These are phyloP conservation scores for Macrobrachium nipponense DNA, from an alignment of 1,140 invertebrate species.

Conservation along the genomic window DNA sequence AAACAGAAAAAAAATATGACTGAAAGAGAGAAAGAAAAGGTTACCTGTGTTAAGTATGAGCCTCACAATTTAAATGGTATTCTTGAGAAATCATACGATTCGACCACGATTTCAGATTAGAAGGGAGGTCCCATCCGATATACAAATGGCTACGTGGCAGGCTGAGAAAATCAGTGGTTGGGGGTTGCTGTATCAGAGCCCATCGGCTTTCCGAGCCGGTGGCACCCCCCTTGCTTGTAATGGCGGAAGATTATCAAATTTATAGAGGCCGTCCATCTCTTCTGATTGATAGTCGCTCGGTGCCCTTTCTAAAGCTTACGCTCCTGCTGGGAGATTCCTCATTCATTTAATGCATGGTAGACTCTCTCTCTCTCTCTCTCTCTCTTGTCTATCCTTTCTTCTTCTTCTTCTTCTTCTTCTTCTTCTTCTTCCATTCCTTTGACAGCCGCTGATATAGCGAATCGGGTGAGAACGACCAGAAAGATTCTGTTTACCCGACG, in stretches of 20 bases:
- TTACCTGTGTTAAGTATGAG: not conserved
- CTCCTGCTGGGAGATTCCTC: not conserved
- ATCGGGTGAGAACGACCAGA: too few species aligned
- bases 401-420: not conserved
- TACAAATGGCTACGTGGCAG: not conserved
- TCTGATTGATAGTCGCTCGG: slow-evolving; percentile 41
- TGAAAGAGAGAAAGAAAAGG: not conserved
- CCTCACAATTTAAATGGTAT: too few species aligned
- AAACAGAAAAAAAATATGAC: not conserved
- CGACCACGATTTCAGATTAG: too few species aligned
- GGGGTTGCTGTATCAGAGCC: slow-evolving; percentile 32
- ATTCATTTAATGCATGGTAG: too few species aligned
- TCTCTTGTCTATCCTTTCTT: not conserved
- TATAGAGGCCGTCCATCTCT: slow-evolving; percentile 49
- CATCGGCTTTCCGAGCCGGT: slow-evolving; percentile 29
- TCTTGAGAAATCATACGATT: too few species aligned
- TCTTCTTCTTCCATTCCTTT: too few species aligned
- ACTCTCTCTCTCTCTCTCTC: not conserved
- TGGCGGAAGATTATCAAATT: slow-evolving; percentile 52
- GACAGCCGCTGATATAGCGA: not conserved
- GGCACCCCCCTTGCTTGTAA: slow-evolving; percentile 36
- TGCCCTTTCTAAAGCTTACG: slow-evolving; percentile 18
- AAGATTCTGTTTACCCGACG: too few species aligned
- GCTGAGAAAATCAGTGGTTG: not conserved
- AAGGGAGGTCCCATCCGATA: not conserved